These are phyloP conservation scores for Microcebus jonahi DNA, from an alignment of 2,113 vertebrate genomes.

Conservation along the genomic window DNA sequence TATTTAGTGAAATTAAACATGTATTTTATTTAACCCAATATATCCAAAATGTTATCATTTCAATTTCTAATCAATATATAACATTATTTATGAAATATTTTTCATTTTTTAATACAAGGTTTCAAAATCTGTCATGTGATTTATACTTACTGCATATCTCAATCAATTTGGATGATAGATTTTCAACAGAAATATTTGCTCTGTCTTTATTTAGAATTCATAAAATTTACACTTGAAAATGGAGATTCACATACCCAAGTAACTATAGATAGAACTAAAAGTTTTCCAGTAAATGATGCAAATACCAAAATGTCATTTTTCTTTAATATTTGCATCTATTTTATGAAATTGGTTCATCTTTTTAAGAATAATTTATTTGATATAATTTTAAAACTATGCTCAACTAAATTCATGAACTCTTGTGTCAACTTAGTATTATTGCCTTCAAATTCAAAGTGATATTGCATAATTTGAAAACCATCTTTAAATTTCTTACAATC, in stretches of 20 bases:
- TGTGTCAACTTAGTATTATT: not conserved
- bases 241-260: not conserved
- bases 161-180: constrained; percentile 7
- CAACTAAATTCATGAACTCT: not conserved
- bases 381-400: constrained; percentile 15
- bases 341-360: not conserved
- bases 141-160: not conserved
- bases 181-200: constrained; percentile 36
- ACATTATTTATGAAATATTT: not conserved
- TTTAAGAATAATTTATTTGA: constrained; percentile 17
- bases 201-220: constrained; percentile 6
- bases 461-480: not conserved
- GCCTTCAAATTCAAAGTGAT: not conserved
- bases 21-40: not conserved
- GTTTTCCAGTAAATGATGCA: not conserved
- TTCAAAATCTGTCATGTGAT: constrained; percentile 1
- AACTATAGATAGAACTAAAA: not conserved
- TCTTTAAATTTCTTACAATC: not conserved
- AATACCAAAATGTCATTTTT: not conserved
- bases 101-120: not conserved
- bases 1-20: constrained; percentile 4
- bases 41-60: not conserved
- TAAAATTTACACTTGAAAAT: not conserved
- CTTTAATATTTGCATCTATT: not conserved
- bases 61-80: not conserved